A percentile compares a stretch with the other conserved stretches of the same genome.
phyloP scores from a whole-genome alignment of 2,888 invertebrate species.

The Ichneumon xanthorius region DNA sequence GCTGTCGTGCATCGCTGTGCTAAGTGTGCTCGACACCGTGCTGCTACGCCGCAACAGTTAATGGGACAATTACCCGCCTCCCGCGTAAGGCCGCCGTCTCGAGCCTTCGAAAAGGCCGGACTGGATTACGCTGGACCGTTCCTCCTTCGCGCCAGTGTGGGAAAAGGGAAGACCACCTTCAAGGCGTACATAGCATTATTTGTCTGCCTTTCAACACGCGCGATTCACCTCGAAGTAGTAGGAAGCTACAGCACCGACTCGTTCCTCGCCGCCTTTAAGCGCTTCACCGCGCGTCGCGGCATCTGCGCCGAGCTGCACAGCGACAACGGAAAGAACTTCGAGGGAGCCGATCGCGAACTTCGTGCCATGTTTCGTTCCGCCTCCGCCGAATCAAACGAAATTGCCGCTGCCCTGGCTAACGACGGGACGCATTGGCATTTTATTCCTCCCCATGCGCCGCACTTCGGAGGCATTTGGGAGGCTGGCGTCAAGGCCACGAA shows the following conservation, averaged over 20 bases:
- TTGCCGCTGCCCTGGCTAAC: neutral
- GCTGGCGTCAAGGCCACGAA: neutral
- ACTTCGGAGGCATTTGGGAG: constrained; percentile 14
- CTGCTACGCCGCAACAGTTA: neutral
- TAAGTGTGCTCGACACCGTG: neutral
- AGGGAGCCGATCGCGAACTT: constrained; percentile 1
- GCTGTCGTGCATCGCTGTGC: neutral
- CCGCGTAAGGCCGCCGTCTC: neutral
- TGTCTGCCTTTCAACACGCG: no score
- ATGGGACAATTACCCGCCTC: neutral
- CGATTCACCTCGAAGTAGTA: no score
- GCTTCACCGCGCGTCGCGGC: constrained; percentile 13
- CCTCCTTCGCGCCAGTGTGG: neutral
- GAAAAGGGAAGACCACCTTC: neutral
- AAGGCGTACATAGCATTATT: constrained; percentile 7
- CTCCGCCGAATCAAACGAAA: neutral
- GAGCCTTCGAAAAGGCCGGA: neutral
- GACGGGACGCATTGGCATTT: constrained; percentile 11
- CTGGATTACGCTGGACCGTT: constrained; percentile 11
- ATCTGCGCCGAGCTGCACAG: neutral
- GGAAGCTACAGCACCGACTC: neutral
- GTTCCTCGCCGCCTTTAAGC: neutral
- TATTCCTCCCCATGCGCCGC: constrained; percentile 9
- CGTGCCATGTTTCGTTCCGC: neutral
- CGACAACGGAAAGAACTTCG: neutral